Evolutionary conservation across 2,113 vertebrate genomes (phyloP).

Genomic region (Anoplopoma fimbria): DNA sequence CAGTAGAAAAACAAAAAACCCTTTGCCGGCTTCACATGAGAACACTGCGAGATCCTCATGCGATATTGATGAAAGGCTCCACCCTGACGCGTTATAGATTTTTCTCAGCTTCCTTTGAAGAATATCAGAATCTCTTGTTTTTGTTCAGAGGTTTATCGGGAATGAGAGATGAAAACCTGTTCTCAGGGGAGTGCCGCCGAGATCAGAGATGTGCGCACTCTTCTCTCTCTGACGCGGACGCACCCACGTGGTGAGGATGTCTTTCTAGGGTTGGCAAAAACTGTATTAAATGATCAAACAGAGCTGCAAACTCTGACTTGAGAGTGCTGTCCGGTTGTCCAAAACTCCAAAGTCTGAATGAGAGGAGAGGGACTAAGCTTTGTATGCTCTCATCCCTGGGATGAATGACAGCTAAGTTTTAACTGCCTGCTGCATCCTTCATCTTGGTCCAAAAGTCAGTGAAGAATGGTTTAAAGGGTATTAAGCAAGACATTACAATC

Average conservation of each 20-base stretch:
- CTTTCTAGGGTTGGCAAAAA: conserved; percentile 57
- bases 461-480: conserved; percentile 5
- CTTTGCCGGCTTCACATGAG: conserved; percentile 55
- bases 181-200: conserved; percentile 61
- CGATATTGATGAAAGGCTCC: conserved; percentile 81
- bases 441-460: conserved; percentile 19
- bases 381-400: conserved; percentile 14
- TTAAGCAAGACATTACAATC: background rate
- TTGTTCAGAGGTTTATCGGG: conserved; percentile 72
- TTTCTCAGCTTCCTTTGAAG: conserved; percentile 79
- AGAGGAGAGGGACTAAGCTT: conserved; percentile 10
- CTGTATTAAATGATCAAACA: conserved; percentile 68
- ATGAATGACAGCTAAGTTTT: conserved; percentile 42
- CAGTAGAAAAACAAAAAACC: conserved; percentile 62
- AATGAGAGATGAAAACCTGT: conserved; percentile 72
- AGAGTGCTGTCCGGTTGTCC: conserved; percentile 55
- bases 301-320: conserved; percentile 49
- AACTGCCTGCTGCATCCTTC: conserved; percentile 32
- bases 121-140: conserved; percentile 72
- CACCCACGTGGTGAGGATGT: conserved; percentile 47
- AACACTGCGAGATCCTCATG: conserved; percentile 71
- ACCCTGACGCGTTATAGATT: conserved; percentile 75
- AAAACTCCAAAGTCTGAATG: conserved; percentile 45
- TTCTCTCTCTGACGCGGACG: conserved; percentile 61
- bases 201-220: conserved; percentile 71